Base-by-base conservation (phyloP, 64 coral and sea anemone genomes). In the Stichodactyla mertensii region DNA sequence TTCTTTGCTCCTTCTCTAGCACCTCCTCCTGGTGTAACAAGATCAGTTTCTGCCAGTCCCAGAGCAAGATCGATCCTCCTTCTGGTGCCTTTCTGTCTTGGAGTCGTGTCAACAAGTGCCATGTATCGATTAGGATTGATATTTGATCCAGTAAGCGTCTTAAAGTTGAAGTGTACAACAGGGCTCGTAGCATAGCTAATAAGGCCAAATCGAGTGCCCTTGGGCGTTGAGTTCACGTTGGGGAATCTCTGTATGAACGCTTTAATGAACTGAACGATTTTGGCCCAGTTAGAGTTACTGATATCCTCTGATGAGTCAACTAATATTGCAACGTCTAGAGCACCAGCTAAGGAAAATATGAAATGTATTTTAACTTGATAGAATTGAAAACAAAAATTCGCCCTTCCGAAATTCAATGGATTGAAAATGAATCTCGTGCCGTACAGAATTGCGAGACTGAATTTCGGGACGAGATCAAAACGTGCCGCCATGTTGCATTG, bases 271-370 rank as follows among this genome's bases (percentile, higher is more conserved):
- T 88, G 61, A 27, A 70, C 55, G 54, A 92, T 92, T 14, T 88
- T 88, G 1, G n/a, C 19, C 91, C 91, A 92, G 52, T 92, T 64
- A 27, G 55, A 14, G 26, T 69, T 64, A 52, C 79, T 84, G 24
- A 92, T 87, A 22, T 88, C 91, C n/a, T 64, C 64, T 54, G 91
- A 92, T 10, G 91, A 92, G 61, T 92, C 91, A 11, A 88, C 78
- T n/a, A 88, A 12, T 23, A 92, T 84, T 59, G 58, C 91, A 10
- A 92, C 36, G 87, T 92, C 91, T 55, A 92, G 24, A 58, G 83
- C 55, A 20, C 23, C 83, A 22, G 8, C 26, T 31, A 79, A 79
- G 31, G 51, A 51, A 79, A 45, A 45, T 45, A 2, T 45, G 36
- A 45, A 45, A 45, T 45, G 36, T 45, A 45, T 45, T 45, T 45